These are phyloP conservation scores for Ommatoiulus sabulosus DNA, from an alignment of 2,888 invertebrate genomes.

Conservation along the genomic window DNA sequence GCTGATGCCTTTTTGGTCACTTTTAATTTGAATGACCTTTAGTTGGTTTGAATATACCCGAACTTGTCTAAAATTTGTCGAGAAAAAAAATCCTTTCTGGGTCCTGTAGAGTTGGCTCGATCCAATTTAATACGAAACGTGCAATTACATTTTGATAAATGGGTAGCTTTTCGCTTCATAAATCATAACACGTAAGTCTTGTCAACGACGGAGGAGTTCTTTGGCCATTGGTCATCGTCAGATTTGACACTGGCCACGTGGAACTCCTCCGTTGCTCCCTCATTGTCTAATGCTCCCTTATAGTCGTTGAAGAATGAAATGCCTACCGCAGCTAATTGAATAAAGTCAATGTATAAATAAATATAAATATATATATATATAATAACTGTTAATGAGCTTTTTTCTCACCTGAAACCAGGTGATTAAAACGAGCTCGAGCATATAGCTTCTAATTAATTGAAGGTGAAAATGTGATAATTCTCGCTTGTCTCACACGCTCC, in stretches of 20 bases:
- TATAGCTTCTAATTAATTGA: constrained; percentile 34
- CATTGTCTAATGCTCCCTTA: constrained; percentile 28
- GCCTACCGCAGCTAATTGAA: constrained; percentile 26
- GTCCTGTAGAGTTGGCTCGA: not conserved
- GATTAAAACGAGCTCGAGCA: constrained; percentile 1
- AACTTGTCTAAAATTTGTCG: not conserved
- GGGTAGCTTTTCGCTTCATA: constrained; percentile 15
- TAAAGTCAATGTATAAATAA: constrained; percentile 8
- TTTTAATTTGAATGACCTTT: not conserved
- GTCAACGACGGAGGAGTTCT: constrained; percentile 14
- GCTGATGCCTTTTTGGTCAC: not conserved
- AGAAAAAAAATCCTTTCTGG: not conserved
- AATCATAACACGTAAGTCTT: constrained; percentile 10
- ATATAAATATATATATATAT: not conserved
- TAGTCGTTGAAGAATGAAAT: constrained; percentile 22
- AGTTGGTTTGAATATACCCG: not conserved
- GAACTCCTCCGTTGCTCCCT: constrained; percentile 22
- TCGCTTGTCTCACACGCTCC: constrained; percentile 6
- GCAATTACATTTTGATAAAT: constrained; percentile 3
- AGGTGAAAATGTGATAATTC: constrained; percentile 26
- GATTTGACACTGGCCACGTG: not conserved
- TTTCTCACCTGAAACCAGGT: not conserved
- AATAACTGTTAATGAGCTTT: constrained; percentile 18
- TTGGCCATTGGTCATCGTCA: not conserved
- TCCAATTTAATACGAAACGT: constrained; percentile 5